phyloP scores from a whole-genome alignment of 2,113 vertebrate species.

The Thunnus maccoyii region DNA sequence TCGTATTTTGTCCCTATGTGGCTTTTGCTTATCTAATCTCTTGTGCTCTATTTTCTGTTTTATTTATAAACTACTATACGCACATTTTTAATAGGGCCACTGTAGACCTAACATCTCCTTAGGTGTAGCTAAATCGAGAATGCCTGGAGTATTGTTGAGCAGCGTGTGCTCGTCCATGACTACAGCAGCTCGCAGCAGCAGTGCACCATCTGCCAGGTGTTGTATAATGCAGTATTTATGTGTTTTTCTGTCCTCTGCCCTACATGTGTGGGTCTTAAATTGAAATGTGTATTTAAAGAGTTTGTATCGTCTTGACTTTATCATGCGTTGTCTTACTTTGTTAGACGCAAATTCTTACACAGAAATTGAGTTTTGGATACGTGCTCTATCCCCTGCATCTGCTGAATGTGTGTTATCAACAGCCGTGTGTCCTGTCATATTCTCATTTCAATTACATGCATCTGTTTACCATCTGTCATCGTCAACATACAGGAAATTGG shows the following conservation, averaged over 20 bases:
- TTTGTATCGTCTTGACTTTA: neutral
- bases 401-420: neutral
- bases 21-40: neutral
- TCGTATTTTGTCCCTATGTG: neutral
- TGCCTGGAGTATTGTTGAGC: conserved; percentile 52
- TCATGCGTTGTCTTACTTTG: neutral
- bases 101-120: neutral
- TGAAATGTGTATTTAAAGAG: conserved; percentile 10
- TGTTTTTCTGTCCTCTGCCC: conserved; percentile 29
- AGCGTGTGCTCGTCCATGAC: conserved; percentile 37
- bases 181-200: conserved; percentile 47
- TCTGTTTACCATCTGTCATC: neutral
- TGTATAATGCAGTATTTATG: conserved; percentile 55
- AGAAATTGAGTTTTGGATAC: neutral
- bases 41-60: neutral
- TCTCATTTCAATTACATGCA: neutral
- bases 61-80: neutral
- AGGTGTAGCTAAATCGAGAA: conserved; percentile 51
- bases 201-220: conserved; percentile 62
- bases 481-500: neutral
- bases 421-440: neutral
- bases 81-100: neutral
- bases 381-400: neutral
- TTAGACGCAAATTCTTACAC: neutral
- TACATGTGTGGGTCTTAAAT: conserved; percentile 6